Evolutionary conservation across 2,888 invertebrate genomes (phyloP), one percentile per base, ranked within the genome.

Genomic region (Nesidiocoris tenuis): DNA sequence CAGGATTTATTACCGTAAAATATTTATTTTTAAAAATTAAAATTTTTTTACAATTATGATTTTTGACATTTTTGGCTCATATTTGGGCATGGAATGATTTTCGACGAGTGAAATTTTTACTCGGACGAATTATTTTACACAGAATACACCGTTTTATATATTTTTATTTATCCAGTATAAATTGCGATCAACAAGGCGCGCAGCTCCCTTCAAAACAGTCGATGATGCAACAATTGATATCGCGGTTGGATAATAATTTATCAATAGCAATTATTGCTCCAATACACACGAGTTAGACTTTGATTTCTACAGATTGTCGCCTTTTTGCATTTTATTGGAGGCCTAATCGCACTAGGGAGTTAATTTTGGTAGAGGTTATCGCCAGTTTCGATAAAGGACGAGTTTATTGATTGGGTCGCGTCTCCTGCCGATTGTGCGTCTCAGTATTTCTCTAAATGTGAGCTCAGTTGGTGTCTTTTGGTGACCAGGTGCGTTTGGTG

Each of bases 361-460:
- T 59, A 19, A 59, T 59, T 59, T 59, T 59, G 19, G 17, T 59
- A 16, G 59, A 59, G 59, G 17, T 59, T 59, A 59, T 59, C 59
- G 16, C 59, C 3, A 18, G 3, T 16, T 17, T 59, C n/a, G n/a
- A n/a, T n/a, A n/a, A n/a, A n/a, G 59, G 3, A 3, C 5, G 59
- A 17, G 19, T 59, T 39, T 3, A 39, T 7, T 39, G 12, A 12
- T 39, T 39, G 39, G 39, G 39, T 39, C 12, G 39, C 12, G 39
- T 39, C n/a, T n/a, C 39, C 5, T 39, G 39, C 39, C 12, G 39
- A 39, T 39, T n/a, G 12, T 39, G 39, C 39, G 39, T 39, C 12
- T 39, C 39, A 39, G 39, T 39, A 39, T 39, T 39, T 39, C 12
- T 39, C 39, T 7, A n/a, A n/a, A n/a, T n/a, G n/a, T n/a, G n/a